Evolutionary conservation across 1,140 invertebrate species (phyloP), one percentile per base, ranked within the genome.

Genomic region (Danaus plexippus): DNA sequence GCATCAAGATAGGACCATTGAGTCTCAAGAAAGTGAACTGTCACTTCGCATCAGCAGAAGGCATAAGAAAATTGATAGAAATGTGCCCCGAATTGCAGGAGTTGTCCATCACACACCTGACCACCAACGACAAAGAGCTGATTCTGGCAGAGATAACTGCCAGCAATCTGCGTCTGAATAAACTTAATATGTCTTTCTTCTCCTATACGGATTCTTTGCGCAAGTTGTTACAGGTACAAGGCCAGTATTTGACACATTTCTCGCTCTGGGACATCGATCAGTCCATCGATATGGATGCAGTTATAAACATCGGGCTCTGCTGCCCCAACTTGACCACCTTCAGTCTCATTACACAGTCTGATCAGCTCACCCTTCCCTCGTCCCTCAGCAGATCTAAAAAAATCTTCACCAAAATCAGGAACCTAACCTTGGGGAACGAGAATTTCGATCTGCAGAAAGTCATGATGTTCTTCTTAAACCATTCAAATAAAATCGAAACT

Each of bases 181-280:
- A 73, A 48, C 71, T 88, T 47, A 76, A 86, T 60, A 71, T 87
- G 43, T 86, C 83, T 1, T 88, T 85, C 63, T 87, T 87, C 59
- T 81, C 83, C 13, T 85, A 78, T 48, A 72, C 75, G 9, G 64
- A 75, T 43, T 77, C 79, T 8, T 75, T 87, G 71, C 63, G 74
- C 44, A 66, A 75, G 18, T 74, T 87, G 32, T 58, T 88, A 40
- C 45, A 59, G 12, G 62, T 80, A 3, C 87, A 87, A 70, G 87
- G 87, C 8, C 60, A 51, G 32, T 77, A 86, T 64, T 75, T 88
- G 42, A 86, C 84, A 46, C 77, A 87, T 61, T 88, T 88, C 48
- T 80, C 83, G 1, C 46, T 88, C 7, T 83, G 81, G 80, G 87
- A 87, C 59, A 83, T 79, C 10, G 85, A 87, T 22, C 73, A 80